Percentiles rank a stretch among this genome's conserved stretches.
These are phyloP conservation scores for Drosophila melanocephala DNA, from an alignment of 2,888 invertebrate genomes.

Conservation along the genomic window DNA sequence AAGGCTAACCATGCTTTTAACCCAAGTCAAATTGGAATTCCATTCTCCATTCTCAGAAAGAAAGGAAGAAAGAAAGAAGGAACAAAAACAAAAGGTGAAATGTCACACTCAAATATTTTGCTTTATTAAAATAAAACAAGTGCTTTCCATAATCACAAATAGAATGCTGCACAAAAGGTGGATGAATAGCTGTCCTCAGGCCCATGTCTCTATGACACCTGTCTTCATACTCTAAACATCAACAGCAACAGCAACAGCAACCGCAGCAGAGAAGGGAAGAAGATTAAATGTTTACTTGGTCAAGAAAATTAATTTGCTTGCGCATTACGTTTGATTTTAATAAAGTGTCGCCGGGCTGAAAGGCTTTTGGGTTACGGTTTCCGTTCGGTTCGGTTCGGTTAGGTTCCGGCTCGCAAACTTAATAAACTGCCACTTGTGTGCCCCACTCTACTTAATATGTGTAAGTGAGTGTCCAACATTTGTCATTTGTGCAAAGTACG, in stretches of 20 bases:
- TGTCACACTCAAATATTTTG: conserved; percentile 73
- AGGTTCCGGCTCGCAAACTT: conserved; percentile 44
- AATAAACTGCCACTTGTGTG: conserved; percentile 65
- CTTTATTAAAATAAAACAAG: conserved; percentile 74
- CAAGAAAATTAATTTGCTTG: conserved; percentile 73
- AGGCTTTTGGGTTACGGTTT: conserved; percentile 24
- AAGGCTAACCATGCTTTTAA: conserved; percentile 31
- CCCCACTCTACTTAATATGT: conserved; percentile 21
- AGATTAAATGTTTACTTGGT: conserved; percentile 72
- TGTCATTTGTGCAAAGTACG: conserved; percentile 74
- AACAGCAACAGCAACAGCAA: neutral
- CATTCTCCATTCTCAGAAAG: conserved; percentile 24
- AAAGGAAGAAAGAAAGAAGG: conserved; percentile 7
- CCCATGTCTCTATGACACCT: conserved; percentile 59
- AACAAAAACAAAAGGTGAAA: conserved; percentile 63
- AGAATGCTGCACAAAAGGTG: conserved; percentile 26
- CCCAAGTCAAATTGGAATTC: conserved; percentile 47
- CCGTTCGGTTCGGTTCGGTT: conserved; percentile 11
- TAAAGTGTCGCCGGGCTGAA: conserved; percentile 63
- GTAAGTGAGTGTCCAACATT: conserved; percentile 60
- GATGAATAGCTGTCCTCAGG: conserved; percentile 13
- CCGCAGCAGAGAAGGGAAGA: neutral
- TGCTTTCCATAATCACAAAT: conserved; percentile 57
- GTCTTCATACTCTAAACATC: conserved; percentile 37
- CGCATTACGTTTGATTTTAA: conserved; percentile 78